Evolutionary conservation across 2,797 vertebrate genomes (phyloP).

Genomic region (Synaphobranchus kaupii): DNA sequence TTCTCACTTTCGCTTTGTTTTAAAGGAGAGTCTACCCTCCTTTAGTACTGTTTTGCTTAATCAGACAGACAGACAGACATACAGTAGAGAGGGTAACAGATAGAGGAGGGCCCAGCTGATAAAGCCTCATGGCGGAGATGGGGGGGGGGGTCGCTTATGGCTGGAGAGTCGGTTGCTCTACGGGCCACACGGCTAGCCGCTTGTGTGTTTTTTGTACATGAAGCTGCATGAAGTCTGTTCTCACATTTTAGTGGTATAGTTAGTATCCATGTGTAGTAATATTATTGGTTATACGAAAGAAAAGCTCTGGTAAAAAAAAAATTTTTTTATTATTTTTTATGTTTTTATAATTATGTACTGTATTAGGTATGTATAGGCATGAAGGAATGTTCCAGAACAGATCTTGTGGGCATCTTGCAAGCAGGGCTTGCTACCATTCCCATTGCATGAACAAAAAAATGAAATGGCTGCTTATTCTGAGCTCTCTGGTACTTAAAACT

Average conservation of each 20-base stretch:
- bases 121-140: too few relatives aligned
- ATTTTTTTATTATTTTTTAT: neutral
- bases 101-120: too few relatives aligned
- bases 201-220: neutral
- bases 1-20: neutral
- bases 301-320: neutral
- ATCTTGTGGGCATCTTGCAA: neutral
- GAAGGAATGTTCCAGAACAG: neutral
- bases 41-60: neutral
- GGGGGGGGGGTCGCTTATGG: too few relatives aligned
- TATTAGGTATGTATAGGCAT: neutral
- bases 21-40: neutral
- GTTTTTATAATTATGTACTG: neutral
- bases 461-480: neutral
- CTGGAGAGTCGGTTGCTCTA: too few relatives aligned
- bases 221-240: neutral
- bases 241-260: neutral
- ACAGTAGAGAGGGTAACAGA: too few relatives aligned
- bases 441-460: neutral
- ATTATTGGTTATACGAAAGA: neutral
- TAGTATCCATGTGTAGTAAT: neutral
- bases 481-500: neutral
- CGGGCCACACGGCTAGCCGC: too few relatives aligned
- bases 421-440: neutral
- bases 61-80: too few relatives aligned